Conservation (phyloP, 2,797 vertebrate species). For the Eulemur albifrons region DNA sequence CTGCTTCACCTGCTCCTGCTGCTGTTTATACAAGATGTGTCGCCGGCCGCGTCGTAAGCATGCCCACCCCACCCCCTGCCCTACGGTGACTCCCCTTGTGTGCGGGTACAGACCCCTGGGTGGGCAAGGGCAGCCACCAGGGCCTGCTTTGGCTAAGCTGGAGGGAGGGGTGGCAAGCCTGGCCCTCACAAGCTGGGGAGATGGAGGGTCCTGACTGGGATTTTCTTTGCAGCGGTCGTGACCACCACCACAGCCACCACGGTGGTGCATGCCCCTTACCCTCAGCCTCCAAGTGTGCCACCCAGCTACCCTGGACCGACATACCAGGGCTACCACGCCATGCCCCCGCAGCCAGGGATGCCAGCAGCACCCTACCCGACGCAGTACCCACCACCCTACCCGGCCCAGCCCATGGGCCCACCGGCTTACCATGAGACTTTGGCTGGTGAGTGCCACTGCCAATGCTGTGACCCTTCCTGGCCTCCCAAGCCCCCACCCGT, state of each 20-base stretch:
- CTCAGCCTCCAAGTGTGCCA: conserved; percentile 76
- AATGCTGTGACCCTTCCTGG: fast-evolving
- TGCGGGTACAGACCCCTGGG: background rate
- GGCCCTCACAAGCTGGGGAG: background rate
- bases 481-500: background rate
- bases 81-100: background rate
- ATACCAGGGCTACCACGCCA: conserved; percentile 84
- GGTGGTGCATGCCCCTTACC: conserved; percentile 81
- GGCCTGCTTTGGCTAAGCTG: background rate
- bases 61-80: background rate
- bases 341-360: conserved; percentile 80
- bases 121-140: background rate
- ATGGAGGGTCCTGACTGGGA: background rate
- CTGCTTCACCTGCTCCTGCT: conserved; percentile 95
- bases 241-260: conserved; percentile 83
- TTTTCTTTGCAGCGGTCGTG: conserved; percentile 81
- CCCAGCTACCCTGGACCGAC: conserved; percentile 78
- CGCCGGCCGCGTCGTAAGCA: conserved; percentile 89
- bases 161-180: background rate
- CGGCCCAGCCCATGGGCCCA: conserved; percentile 79
- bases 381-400: conserved; percentile 86
- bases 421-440: conserved; percentile 84
- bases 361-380: conserved; percentile 74
- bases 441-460: conserved; percentile 80
- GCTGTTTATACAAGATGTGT: conserved; percentile 94